Percentiles rank a stretch among this genome's conserved stretches.
Conservation (phyloP, 2,113 vertebrate genomes). For the Chunga burmeisteri region DNA sequence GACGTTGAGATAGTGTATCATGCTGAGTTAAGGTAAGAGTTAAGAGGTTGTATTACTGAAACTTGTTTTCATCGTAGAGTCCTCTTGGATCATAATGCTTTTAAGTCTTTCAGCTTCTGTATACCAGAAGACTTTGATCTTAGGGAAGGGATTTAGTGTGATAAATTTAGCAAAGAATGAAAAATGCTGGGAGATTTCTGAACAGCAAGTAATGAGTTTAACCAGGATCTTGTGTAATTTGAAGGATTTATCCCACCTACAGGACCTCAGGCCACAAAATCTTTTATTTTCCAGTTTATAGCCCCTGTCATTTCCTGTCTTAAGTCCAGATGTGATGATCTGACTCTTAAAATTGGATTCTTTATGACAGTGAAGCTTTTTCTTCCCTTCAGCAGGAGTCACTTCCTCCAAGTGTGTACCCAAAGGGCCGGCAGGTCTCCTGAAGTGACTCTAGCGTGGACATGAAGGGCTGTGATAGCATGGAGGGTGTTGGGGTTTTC, state of each 20-base stretch:
- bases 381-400: background rate
- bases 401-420: background rate
- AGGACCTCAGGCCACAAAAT: conserved; percentile 22
- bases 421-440: background rate
- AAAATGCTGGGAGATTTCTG: conserved; percentile 42
- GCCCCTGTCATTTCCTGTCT: conserved; percentile 8
- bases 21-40: conserved; percentile 62
- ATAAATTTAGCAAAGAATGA: conserved; percentile 70
- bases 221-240: conserved; percentile 41
- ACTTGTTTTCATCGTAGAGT: conserved; percentile 50
- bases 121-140: conserved; percentile 57
- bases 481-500: background rate
- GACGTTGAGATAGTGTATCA: background rate
- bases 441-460: background rate
- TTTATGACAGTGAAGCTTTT: background rate
- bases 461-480: background rate
- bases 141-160: conserved; percentile 62
- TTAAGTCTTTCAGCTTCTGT: conserved; percentile 50
- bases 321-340: background rate
- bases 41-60: conserved; percentile 48
- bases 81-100: conserved; percentile 42
- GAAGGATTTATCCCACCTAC: conserved; percentile 47
- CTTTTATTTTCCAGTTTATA: conserved; percentile 51
- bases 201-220: conserved; percentile 70
- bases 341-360: background rate